phyloP scores from a whole-genome alignment of 2,888 invertebrate species.

The Sarcophaga rosellei region DNA sequence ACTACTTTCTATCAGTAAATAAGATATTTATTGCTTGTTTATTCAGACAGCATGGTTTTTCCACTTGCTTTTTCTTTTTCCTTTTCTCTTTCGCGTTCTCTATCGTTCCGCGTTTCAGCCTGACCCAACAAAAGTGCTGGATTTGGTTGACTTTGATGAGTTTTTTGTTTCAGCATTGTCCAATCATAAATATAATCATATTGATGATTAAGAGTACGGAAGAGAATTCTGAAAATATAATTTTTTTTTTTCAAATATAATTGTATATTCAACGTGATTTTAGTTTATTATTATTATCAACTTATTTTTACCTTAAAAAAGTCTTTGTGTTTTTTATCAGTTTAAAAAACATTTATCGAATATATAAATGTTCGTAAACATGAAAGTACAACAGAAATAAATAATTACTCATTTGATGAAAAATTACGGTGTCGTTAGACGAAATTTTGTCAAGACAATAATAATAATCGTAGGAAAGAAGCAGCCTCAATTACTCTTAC shows the following conservation, averaged over 20 bases:
- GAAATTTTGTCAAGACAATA: too few relatives aligned
- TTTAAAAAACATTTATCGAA: too few relatives aligned
- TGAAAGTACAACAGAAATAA: too few relatives aligned
- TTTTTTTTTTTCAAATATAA: background rate
- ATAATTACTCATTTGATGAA: too few relatives aligned
- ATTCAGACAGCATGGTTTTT: conserved; percentile 79
- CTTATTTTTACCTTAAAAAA: too few relatives aligned
- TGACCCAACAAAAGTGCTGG: conserved; percentile 78
- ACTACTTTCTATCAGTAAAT: conserved; percentile 66
- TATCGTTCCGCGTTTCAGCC: conserved; percentile 77
- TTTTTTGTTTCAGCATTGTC: conserved; percentile 98
- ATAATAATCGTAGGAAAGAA: too few relatives aligned
- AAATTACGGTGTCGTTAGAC: too few relatives aligned
- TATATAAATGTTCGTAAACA: too few relatives aligned
- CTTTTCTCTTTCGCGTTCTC: conserved; percentile 78
- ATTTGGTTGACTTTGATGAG: conserved; percentile 79
- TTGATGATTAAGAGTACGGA: conserved; percentile 99
- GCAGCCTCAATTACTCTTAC: too few relatives aligned
- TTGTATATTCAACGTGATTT: background rate
- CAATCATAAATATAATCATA: conserved; percentile 99
- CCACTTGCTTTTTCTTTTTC: conserved; percentile 79
- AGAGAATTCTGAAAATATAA: conserved; percentile 90
- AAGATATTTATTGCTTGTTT: conserved; percentile 68
- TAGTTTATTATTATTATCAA: too few relatives aligned
- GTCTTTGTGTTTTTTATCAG: too few relatives aligned